Conservation (phyloP, 2,888 invertebrate genomes). For the Cenopis cana region DNA sequence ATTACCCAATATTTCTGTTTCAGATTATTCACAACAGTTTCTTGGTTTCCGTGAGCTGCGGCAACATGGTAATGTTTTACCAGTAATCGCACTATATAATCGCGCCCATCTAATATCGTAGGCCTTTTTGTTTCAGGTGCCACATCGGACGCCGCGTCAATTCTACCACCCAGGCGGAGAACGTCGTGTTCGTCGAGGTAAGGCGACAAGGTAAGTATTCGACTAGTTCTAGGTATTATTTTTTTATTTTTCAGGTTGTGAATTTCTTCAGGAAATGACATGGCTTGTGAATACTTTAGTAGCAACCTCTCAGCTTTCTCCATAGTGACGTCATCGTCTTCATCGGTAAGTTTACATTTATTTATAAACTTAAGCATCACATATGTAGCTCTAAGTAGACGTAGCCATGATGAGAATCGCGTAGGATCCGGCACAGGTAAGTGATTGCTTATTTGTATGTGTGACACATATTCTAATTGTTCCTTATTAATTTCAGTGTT, state of each 20-base stretch:
- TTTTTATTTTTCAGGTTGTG: not conserved
- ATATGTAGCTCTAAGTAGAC: not conserved
- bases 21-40: conserved; percentile 10
- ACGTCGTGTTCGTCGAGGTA: conserved; percentile 8
- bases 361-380: conserved; percentile 7
- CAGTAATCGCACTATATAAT: conserved; percentile 4
- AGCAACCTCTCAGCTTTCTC: conserved; percentile 13
- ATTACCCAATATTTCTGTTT: conserved; percentile 3
- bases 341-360: conserved; percentile 9
- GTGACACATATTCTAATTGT: not conserved
- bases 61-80: conserved; percentile 3
- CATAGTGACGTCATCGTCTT: not conserved
- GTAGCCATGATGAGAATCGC: conserved; percentile 5
- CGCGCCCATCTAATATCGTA: conserved; percentile 3
- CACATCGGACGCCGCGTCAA: not conserved
- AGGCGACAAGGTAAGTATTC: conserved; percentile 16
- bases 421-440: conserved; percentile 5
- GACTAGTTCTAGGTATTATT: conserved; percentile 2
- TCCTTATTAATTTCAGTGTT: conserved; percentile 9
- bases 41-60: conserved; percentile 14
- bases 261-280: conserved; percentile 7
- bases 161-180: too few species aligned
- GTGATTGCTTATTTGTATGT: not conserved
- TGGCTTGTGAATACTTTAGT: conserved; percentile 4
- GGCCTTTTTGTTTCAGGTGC: conserved; percentile 13